Evolutionary conservation across 1,140 invertebrate species (phyloP).

Genomic region (Onthophagus taurus): DNA sequence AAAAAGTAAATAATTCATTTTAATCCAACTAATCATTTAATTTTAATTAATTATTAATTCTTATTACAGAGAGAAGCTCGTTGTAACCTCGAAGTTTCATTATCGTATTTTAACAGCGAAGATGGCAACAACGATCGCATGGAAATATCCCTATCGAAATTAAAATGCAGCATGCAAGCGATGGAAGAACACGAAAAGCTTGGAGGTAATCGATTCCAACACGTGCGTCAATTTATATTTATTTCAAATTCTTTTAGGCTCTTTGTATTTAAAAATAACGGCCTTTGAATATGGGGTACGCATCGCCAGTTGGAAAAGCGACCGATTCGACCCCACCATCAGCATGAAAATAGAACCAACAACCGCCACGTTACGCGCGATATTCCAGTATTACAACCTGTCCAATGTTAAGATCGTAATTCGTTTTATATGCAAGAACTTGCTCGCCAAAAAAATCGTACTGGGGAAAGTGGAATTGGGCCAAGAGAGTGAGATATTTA

Average conservation of each 20-base stretch:
- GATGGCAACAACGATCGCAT: conserved; percentile 50
- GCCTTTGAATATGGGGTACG: conserved; percentile 57
- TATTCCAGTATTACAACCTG: conserved; percentile 47
- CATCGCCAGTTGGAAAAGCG: conserved; percentile 66
- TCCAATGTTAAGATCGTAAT: conserved; percentile 30
- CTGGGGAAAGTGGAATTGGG: conserved; percentile 44
- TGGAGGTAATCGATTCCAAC: conserved; percentile 41
- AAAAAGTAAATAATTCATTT: conserved; percentile 40
- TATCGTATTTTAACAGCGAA: conserved; percentile 51
- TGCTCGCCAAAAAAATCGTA: conserved; percentile 47
- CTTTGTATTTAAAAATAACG: conserved; percentile 65
- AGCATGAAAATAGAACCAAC: conserved; percentile 41
- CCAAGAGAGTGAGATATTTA: conserved; percentile 28
- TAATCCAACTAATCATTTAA: not conserved
- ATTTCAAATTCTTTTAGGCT: conserved; percentile 36
- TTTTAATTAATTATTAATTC: not conserved
- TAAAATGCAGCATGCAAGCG: conserved; percentile 54
- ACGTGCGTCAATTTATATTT: not conserved
- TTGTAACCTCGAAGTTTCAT: conserved; percentile 45
- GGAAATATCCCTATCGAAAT: conserved; percentile 48
- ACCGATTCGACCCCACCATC: conserved; percentile 58
- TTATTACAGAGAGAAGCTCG: conserved; percentile 50
- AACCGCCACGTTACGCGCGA: conserved; percentile 35
- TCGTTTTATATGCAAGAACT: conserved; percentile 29
- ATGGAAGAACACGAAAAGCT: conserved; percentile 59